These are phyloP conservation scores for Pandemis heparana DNA, from an alignment of 2,888 invertebrate genomes.

Conservation along the genomic window DNA sequence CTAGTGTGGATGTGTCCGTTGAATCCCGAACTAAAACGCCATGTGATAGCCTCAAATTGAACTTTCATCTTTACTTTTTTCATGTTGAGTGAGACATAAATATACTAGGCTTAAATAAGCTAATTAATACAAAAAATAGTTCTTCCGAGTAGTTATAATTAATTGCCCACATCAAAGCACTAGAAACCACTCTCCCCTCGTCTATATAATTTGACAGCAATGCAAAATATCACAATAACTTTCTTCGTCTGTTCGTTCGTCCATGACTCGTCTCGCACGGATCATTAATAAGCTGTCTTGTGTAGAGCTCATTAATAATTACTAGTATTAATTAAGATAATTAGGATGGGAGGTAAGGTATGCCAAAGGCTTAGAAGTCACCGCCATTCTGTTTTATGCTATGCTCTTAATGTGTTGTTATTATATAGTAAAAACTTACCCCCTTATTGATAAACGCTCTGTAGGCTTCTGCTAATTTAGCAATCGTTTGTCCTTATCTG, in stretches of 20 bases:
- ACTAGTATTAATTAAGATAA: slow-evolving; percentile 1
- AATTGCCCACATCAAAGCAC: background rate
- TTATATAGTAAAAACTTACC: no score
- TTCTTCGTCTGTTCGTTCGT: slow-evolving; percentile 7
- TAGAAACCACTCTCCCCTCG: slow-evolving; percentile 6
- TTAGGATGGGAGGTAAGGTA: background rate
- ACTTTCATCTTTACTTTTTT: no score
- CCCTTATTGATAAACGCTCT: no score
- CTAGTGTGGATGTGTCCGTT: background rate
- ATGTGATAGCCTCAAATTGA: no score
- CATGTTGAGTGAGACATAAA: background rate
- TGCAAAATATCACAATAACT: slow-evolving; percentile 15
- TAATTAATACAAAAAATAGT: background rate
- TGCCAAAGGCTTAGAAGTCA: background rate
- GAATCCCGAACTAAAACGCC: no score
- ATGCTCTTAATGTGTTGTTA: no score
- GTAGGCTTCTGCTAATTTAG: no score
- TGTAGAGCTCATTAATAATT: background rate
- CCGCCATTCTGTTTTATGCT: background rate
- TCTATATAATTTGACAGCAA: slow-evolving; percentile 17
- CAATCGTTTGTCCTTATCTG: no score
- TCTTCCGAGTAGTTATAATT: background rate
- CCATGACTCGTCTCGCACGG: slow-evolving; percentile 7
- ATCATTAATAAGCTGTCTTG: slow-evolving; percentile 4
- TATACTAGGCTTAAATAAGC: background rate